Percentiles rank a stretch among this genome's conserved stretches.
These are phyloP conservation scores for Patiria pectinifera DNA, from an alignment of 53 echinoderm and acorn worm species.

Conservation along the genomic window DNA sequence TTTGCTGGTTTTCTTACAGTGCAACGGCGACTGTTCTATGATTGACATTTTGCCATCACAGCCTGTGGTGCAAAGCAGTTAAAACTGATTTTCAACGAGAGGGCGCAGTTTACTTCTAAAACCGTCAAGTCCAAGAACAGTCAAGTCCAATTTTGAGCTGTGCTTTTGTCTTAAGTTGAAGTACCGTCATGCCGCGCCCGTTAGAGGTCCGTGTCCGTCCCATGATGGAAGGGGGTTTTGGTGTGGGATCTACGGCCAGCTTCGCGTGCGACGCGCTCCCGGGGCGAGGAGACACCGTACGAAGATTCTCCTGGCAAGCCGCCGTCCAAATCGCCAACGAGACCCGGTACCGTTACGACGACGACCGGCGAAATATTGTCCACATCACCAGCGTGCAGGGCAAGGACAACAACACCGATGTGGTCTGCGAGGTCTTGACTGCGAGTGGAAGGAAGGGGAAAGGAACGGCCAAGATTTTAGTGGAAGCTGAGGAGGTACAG, in stretches of 20 bases:
- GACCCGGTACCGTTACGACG: constrained; percentile 44
- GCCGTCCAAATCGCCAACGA: constrained; percentile 56
- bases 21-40: no score
- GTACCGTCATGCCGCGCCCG: neutral
- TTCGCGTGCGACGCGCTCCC: constrained; percentile 25
- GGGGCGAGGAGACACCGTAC: neutral
- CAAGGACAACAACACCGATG: constrained; percentile 67
- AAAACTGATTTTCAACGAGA: no score
- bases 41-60: no score
- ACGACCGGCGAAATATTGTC: constrained; percentile 19
- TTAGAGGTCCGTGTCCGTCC: constrained; percentile 29
- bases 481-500: neutral
- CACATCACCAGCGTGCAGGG: constrained; percentile 58
- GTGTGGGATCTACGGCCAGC: constrained; percentile 2
- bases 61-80: no score
- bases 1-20: no score
- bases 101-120: neutral
- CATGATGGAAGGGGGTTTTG: neutral
- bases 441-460: constrained; percentile 38
- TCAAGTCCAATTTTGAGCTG: neutral
- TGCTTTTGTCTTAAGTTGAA: neutral
- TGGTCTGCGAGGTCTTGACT: constrained; percentile 63
- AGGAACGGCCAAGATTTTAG: constrained; percentile 49
- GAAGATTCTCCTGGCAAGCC: constrained; percentile 49
- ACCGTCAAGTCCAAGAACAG: neutral